A percentile compares a stretch with the other conserved stretches of the same genome.
Evolutionary conservation across 2,797 vertebrate genomes (phyloP).

Genomic region (Antennarius maculatus): DNA sequence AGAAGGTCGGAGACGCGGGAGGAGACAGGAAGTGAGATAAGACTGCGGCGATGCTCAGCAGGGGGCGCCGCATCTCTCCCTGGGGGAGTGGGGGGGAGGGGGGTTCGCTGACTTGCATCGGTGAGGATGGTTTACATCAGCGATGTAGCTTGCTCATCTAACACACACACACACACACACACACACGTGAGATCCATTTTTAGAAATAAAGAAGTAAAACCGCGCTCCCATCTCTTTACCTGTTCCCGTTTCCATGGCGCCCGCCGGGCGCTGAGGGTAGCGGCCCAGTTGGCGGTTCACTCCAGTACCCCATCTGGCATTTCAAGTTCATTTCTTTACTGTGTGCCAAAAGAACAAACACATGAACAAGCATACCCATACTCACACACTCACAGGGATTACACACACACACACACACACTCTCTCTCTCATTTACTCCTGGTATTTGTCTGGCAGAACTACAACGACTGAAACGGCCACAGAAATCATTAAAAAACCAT

Average conservation of each 20-base stretch:
- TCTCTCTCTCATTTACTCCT: conserved; percentile 57
- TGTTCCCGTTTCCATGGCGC: conserved; percentile 63
- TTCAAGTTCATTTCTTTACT: conserved; percentile 71
- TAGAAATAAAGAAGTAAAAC: conserved; percentile 44
- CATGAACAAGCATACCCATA: conserved; percentile 31
- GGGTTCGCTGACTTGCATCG: conserved; percentile 46
- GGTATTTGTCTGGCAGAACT: conserved; percentile 60
- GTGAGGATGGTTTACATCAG: conserved; percentile 63
- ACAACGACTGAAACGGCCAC: conserved; percentile 67
- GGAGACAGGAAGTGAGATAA: conserved; percentile 74
- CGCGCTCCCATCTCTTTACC: conserved; percentile 58
- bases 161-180: neutral
- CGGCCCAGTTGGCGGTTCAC: conserved; percentile 75
- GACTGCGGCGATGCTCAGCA: conserved; percentile 71
- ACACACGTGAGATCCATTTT: conserved; percentile 19
- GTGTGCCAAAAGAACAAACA: conserved; percentile 65
- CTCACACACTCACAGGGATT: conserved; percentile 22
- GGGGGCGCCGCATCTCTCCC: conserved; percentile 57
- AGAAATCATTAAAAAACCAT: conserved; percentile 70
- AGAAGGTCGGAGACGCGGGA: conserved; percentile 68
- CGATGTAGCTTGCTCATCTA: conserved; percentile 58
- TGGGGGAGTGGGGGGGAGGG: no score
- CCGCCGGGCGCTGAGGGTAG: conserved; percentile 51
- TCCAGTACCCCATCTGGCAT: conserved; percentile 76
- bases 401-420: conserved; percentile 15